Conservation (phyloP, 2,888 invertebrate species). For the Leptinotarsa juncta region DNA sequence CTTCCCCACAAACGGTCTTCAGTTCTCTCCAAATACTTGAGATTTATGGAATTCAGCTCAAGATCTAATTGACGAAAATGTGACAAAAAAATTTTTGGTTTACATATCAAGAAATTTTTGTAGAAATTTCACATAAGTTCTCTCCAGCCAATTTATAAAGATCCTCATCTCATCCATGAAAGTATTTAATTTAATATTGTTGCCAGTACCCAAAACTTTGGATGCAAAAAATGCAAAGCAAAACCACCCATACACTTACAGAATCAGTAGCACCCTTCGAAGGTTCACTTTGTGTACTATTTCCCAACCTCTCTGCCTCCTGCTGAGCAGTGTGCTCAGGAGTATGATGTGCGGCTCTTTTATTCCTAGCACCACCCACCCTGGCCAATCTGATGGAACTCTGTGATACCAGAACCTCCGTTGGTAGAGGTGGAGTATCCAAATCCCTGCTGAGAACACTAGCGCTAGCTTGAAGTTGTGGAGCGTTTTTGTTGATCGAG, state of each 20-base stretch:
- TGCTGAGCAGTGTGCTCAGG: conserved; percentile 56
- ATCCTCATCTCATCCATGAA: not conserved
- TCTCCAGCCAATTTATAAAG: not conserved
- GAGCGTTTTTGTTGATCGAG: conserved; percentile 53
- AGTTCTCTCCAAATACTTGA: no score
- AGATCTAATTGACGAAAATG: no score
- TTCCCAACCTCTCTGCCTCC: conserved; percentile 22
- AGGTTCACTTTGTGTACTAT: not conserved
- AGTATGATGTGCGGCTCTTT: conserved; percentile 59
- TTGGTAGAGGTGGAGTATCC: conserved; percentile 56
- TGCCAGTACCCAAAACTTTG: not conserved
- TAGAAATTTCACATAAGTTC: no score
- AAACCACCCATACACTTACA: not conserved
- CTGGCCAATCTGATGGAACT: conserved; percentile 65
- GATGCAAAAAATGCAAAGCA: not conserved
- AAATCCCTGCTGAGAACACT: conserved; percentile 58
- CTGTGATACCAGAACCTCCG: conserved; percentile 34
- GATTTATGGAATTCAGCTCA: no score
- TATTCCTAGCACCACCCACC: conserved; percentile 53
- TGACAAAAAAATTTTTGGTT: no score
- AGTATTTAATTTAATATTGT: not conserved
- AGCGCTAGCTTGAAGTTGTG: conserved; percentile 35
- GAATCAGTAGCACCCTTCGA: not conserved
- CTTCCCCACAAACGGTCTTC: no score
- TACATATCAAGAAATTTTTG: no score